Base-by-base conservation (phyloP, 2,113 vertebrate species). In the Isichthys henryi region DNA sequence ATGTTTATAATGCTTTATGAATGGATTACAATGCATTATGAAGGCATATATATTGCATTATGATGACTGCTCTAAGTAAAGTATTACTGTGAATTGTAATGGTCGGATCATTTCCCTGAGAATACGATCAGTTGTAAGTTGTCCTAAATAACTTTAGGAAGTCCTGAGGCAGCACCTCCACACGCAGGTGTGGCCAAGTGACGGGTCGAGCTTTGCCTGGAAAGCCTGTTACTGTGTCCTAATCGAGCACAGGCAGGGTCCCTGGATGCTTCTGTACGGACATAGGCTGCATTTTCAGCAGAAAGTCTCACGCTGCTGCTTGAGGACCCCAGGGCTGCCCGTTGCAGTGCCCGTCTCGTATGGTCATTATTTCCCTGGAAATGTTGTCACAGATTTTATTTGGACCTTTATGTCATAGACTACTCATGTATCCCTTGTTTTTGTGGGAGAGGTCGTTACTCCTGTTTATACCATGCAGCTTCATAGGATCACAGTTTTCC, bases 381-480 rank as follows among this genome's bases (percentile, higher is more conserved):
- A 39, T 82, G 74, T 89, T 50, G 27, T 82, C 11, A 49, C 88
- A 74, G 88, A 7, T 17, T 74, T n/a, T 52, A 39, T 39, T 88
- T 13, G n/a, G 5, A n/a, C 35, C 5, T 52, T 15, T 80, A 70
- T 50, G 46, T 39, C 31, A 35, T 45, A 84, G 80, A n/a, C 77
- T 45, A 10, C n/a, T 50, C 50, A 11, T 90, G 77, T 43, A 21
- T 58, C 85, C 31, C 52, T 88, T 82, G 66, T 66, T 52, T 45
- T 82, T 23, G 43, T 86, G 88, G 91, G 92, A 93, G 93, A 93
- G 91, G 90, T 53, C 7, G 1, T 56, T 66, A 35, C 35, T 93
- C 90, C 92, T 93, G 87, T 91, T 92, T 92, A 92, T 90, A 58
- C 39, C 23, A 66, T 92, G 92, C 91, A 91, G 93, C 92, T 91